Conservation (phyloP, 1,140 invertebrate genomes). For the Bombus sibiricus region DNA sequence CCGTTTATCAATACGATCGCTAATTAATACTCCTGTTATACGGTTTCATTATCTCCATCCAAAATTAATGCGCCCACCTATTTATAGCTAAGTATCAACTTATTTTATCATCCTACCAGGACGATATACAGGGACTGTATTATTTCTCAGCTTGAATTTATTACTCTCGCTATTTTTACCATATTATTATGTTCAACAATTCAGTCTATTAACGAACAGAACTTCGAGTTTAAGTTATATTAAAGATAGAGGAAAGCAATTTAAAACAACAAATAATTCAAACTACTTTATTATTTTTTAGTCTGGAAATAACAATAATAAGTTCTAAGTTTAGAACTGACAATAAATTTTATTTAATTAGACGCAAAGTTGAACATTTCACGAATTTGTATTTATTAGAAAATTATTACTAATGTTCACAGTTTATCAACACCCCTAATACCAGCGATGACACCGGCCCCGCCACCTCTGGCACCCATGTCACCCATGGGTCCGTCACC, state of each 20-base stretch:
- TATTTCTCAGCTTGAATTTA: not conserved
- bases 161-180: not conserved
- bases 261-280: too few relatives aligned
- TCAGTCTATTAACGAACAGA: too few relatives aligned
- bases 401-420: not conserved
- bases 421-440: constrained; percentile 59
- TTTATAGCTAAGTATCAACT: not conserved
- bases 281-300: too few relatives aligned
- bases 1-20: not conserved
- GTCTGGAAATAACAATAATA: too few relatives aligned
- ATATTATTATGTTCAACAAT: not conserved
- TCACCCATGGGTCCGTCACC: constrained; percentile 76
- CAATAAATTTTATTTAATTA: too few relatives aligned
- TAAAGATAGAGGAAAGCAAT: too few relatives aligned
- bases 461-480: constrained; percentile 72
- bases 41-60: not conserved
- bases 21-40: constrained; percentile 10
- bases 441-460: constrained; percentile 72
- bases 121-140: not conserved
- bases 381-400: too few relatives aligned
- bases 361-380: too few relatives aligned
- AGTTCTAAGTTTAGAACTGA: too few relatives aligned
- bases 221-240: too few relatives aligned
- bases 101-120: not conserved
- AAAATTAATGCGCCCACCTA: not conserved